These are phyloP conservation scores for Forbesichthys papilliferus DNA, from an alignment of 2,113 vertebrate species.

Conservation along the genomic window DNA sequence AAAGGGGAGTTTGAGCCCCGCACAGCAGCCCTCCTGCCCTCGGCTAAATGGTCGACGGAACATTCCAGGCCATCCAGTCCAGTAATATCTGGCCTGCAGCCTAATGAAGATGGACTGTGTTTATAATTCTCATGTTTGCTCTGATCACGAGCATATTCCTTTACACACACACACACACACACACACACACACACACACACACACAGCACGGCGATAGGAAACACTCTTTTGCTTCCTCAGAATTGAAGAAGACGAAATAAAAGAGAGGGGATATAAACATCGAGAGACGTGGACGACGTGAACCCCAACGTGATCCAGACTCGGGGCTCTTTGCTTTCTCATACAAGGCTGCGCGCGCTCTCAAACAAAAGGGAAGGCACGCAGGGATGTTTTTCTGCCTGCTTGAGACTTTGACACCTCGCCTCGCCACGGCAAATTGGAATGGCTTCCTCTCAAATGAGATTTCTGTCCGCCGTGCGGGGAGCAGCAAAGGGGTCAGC, in stretches of 20 bases:
- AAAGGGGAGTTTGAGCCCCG: conserved; percentile 73
- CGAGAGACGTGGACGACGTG: conserved; percentile 33
- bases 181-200: neutral
- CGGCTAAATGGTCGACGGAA: conserved; percentile 80
- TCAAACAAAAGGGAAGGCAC: conserved; percentile 70
- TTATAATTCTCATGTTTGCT: conserved; percentile 76
- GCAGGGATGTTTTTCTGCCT: conserved; percentile 72
- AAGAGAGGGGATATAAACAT: neutral
- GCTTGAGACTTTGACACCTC: conserved; percentile 77
- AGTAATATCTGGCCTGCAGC: conserved; percentile 73
- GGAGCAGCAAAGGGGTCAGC: conserved; percentile 69
- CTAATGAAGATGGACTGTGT: conserved; percentile 77
- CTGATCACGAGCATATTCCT: conserved; percentile 74
- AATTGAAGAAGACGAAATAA: conserved; percentile 27
- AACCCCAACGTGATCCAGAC: conserved; percentile 34
- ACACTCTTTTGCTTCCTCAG: conserved; percentile 55
- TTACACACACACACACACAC: conserved; percentile 55
- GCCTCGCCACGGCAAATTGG: conserved; percentile 71
- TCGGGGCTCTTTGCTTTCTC: conserved; percentile 64
- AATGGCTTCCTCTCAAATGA: conserved; percentile 73
- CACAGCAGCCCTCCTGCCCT: conserved; percentile 80
- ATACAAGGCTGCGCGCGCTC: conserved; percentile 62
- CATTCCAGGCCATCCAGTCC: conserved; percentile 78
- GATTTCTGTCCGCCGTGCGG: conserved; percentile 64
- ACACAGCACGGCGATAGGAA: conserved; percentile 9